These are phyloP conservation scores for Vespertilio murinus DNA, from an alignment of 2,797 vertebrate genomes.

Conservation along the genomic window DNA sequence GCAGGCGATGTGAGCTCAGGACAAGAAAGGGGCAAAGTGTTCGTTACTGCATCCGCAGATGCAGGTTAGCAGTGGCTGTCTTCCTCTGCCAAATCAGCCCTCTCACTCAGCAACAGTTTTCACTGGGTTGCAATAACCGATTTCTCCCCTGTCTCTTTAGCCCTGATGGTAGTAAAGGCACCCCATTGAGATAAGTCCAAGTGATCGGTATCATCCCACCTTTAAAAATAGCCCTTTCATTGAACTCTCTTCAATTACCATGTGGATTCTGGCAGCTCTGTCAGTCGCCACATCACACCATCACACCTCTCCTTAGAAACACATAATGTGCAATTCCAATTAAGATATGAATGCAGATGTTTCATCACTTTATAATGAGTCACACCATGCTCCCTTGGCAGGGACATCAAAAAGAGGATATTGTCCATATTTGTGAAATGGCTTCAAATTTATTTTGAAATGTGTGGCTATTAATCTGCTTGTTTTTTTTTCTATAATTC, in stretches of 20 bases:
- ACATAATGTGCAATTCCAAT: background rate
- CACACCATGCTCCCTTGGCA: background rate
- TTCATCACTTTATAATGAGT: background rate
- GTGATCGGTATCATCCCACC: background rate
- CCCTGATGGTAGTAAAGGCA: background rate
- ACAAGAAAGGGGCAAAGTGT: background rate
- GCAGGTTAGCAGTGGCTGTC: background rate
- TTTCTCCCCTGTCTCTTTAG: background rate
- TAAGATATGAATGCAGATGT: background rate
- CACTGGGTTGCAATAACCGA: background rate
- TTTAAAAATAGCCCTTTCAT: background rate
- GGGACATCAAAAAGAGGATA: background rate
- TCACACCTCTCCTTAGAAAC: background rate
- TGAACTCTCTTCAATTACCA: background rate
- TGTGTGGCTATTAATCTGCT: background rate
- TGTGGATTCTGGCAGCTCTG: background rate
- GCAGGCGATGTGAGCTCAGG: background rate
- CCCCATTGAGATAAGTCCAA: background rate
- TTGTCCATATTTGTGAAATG: background rate
- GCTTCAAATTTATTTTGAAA: slow-evolving; percentile 45
- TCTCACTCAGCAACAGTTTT: background rate
- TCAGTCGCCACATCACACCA: background rate
- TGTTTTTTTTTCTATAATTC: slow-evolving; percentile 10
- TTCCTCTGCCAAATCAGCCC: background rate
- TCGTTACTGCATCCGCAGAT: background rate